These are phyloP conservation scores for Synanthedon myopaeformis DNA, from an alignment of 2,888 invertebrate genomes.

Conservation along the genomic window DNA sequence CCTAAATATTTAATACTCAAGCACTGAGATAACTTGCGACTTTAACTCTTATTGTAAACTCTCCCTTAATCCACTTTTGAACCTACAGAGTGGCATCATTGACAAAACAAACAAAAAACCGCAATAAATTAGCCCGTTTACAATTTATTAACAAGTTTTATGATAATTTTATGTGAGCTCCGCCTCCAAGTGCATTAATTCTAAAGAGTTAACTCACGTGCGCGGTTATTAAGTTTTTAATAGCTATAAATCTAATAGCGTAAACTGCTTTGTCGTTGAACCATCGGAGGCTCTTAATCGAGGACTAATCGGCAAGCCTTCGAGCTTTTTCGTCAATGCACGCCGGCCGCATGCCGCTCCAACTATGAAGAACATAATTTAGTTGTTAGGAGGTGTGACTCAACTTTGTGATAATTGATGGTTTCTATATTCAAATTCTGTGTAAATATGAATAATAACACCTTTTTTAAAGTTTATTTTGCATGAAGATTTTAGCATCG, in stretches of 20 bases:
- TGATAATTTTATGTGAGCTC: slow-evolving; percentile 56
- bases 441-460: not conserved
- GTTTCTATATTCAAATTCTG: not conserved
- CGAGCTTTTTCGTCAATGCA: slow-evolving; percentile 14
- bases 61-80: not conserved
- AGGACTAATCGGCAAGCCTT: slow-evolving; percentile 28
- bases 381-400: slow-evolving; percentile 1
- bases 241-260: slow-evolving; percentile 46
- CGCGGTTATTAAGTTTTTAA: slow-evolving; percentile 48
- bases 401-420: not conserved
- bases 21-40: not conserved
- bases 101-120: slow-evolving; percentile 29
- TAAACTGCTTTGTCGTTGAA: slow-evolving; percentile 32
- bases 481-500: not conserved
- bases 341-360: slow-evolving; percentile 12
- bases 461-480: not conserved
- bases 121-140: slow-evolving; percentile 44
- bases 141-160: slow-evolving; percentile 53
- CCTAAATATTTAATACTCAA: too few relatives aligned
- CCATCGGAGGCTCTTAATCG: slow-evolving; percentile 24
- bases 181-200: slow-evolving; percentile 41
- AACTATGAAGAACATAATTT: slow-evolving; percentile 9
- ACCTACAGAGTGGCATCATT: slow-evolving; percentile 19
- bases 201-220: slow-evolving; percentile 23
- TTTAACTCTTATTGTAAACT: not conserved